Conservation (phyloP, 2,888 invertebrate species). For the Pediacus dermestoides region DNA sequence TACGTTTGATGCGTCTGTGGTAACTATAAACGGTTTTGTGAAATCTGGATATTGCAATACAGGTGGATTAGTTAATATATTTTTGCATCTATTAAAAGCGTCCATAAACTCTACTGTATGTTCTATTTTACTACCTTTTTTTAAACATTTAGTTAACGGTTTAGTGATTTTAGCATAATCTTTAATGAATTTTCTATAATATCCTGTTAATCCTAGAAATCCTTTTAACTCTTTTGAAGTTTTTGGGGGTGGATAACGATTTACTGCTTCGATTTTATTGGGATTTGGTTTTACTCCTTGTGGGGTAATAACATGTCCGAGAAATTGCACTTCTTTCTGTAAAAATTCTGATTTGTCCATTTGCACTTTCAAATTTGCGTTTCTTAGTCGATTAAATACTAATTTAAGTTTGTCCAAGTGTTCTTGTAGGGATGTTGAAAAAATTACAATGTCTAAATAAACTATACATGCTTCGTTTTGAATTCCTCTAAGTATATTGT, state of each 20-base stretch:
- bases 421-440: conserved; percentile 15
- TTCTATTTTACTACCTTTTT: neutral
- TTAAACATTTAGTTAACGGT: conserved; percentile 13
- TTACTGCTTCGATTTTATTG: conserved; percentile 13
- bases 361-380: conserved; percentile 11
- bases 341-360: conserved; percentile 17
- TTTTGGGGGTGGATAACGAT: conserved; percentile 13
- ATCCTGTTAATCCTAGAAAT: conserved; percentile 12
- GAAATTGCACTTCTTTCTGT: conserved; percentile 2
- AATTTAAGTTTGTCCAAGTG: conserved; percentile 11
- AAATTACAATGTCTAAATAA: conserved; percentile 3
- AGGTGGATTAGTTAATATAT: neutral
- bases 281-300: conserved; percentile 20
- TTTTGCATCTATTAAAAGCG: neutral
- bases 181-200: conserved; percentile 14
- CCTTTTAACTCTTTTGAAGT: conserved; percentile 15
- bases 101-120: conserved; percentile 1
- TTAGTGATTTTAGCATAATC: conserved; percentile 15
- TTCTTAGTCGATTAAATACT: conserved; percentile 18
- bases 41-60: conserved; percentile 28
- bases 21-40: conserved; percentile 23
- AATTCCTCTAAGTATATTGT: conserved; percentile 18
- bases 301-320: conserved; percentile 14
- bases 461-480: conserved; percentile 17
- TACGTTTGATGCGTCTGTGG: conserved; percentile 36